Evolutionary conservation across 2,113 vertebrate genomes (phyloP).

Genomic region (human): DNA sequence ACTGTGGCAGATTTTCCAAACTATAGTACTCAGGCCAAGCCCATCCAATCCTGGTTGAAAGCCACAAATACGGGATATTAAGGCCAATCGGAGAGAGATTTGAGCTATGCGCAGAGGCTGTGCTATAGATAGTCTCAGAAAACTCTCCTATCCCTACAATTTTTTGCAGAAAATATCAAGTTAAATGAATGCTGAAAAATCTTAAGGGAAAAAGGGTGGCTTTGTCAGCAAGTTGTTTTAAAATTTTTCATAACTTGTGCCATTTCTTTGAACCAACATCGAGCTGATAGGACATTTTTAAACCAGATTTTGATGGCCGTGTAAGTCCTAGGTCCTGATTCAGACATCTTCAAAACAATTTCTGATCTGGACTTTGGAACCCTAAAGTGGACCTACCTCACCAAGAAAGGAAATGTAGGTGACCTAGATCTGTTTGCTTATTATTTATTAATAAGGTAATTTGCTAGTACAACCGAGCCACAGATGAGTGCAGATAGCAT

Average conservation of each 20-base stretch:
- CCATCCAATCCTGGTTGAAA: not conserved
- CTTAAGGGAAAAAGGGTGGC: not conserved
- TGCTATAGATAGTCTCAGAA: not conserved
- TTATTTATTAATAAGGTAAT: conserved; percentile 3
- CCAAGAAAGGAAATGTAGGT: not conserved
- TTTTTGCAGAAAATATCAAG: not conserved
- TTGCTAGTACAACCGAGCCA: not conserved
- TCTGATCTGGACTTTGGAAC: not conserved
- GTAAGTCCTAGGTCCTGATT: not conserved
- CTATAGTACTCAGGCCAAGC: not conserved
- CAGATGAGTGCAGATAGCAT: not conserved
- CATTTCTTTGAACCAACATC: conserved; percentile 12
- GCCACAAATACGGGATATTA: not conserved
- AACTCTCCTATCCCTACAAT: not conserved
- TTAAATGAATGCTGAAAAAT: conserved; percentile 19
- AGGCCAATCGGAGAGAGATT: not conserved
- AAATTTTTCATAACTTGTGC: not conserved
- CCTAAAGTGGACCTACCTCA: not conserved
- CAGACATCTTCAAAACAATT: not conserved
- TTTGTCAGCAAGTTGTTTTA: conserved; percentile 41
- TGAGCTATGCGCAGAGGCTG: not conserved
- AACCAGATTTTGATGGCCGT: not conserved
- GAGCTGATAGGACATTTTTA: not conserved
- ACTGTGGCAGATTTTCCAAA: not conserved
- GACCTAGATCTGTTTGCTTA: not conserved